phyloP scores from a whole-genome alignment of 1,140 invertebrate species.

The Euura saliciscinereae region DNA sequence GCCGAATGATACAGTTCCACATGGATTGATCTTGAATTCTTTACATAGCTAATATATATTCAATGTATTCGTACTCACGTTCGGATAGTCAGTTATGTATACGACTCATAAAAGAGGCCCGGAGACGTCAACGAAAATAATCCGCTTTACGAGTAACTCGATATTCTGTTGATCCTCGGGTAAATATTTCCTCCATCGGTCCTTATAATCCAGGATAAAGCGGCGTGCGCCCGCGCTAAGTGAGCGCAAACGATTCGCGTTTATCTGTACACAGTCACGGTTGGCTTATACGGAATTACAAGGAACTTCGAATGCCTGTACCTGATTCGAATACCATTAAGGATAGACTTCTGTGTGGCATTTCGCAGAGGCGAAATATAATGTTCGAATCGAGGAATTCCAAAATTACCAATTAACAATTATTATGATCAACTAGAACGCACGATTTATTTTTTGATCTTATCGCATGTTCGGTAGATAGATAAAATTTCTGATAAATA shows the following conservation, averaged over 20 bases:
- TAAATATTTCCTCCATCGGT: constrained; percentile 3
- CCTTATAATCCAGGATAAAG: constrained; percentile 1
- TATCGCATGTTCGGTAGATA: background rate
- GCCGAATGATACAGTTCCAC: too few relatives aligned
- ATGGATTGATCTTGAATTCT: too few relatives aligned
- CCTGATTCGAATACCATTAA: constrained; percentile 1
- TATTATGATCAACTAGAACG: background rate
- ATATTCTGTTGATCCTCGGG: background rate
- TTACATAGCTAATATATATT: too few relatives aligned
- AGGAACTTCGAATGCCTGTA: constrained; percentile 1
- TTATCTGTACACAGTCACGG: background rate
- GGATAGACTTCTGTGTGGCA: background rate
- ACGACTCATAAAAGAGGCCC: too few relatives aligned
- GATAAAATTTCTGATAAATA: too few relatives aligned
- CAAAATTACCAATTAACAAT: background rate
- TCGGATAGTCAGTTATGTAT: too few relatives aligned
- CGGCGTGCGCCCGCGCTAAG: background rate
- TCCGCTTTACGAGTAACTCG: background rate
- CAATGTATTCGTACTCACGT: too few relatives aligned
- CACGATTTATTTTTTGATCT: background rate
- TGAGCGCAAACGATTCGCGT: constrained; percentile 1
- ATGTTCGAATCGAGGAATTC: constrained; percentile 1
- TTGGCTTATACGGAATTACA: constrained; percentile 1
- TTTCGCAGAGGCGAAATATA: background rate
- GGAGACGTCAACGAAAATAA: background rate